phyloP scores from a whole-genome alignment of 2,113 vertebrate genomes.

The Coptodon rendalli region DNA sequence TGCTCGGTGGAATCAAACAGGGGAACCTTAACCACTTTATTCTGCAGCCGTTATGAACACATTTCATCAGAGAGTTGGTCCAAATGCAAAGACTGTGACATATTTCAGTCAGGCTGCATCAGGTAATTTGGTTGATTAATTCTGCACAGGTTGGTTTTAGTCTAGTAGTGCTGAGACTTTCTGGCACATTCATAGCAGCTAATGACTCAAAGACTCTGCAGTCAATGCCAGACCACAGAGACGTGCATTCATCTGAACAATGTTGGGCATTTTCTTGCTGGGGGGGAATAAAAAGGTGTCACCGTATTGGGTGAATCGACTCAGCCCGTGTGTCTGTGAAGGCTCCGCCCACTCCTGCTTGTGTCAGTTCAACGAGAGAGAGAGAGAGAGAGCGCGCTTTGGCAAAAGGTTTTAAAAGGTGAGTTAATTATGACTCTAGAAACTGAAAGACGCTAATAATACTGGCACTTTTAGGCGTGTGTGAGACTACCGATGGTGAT shows the following conservation, averaged over 20 bases:
- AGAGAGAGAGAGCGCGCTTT: fast-evolving
- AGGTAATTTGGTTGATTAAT: neutral
- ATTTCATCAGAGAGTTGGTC: neutral
- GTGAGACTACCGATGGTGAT: neutral
- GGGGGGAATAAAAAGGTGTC: neutral
- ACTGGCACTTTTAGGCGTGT: neutral
- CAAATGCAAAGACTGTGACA: neutral
- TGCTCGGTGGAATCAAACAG: neutral
- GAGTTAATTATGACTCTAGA: neutral
- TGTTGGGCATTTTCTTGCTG: neutral
- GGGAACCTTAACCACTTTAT: fast-evolving
- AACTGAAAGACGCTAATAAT: neutral
- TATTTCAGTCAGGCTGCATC: neutral
- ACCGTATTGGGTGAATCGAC: neutral
- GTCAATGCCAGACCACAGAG: neutral
- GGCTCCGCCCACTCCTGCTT: neutral
- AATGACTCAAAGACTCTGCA: neutral
- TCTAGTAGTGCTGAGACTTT: neutral
- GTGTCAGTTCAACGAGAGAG: fast-evolving
- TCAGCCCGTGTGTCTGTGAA: neutral
- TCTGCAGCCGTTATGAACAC: neutral
- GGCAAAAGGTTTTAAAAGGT: neutral
- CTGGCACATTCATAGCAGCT: fast-evolving
- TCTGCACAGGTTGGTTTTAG: neutral
- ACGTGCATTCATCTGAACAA: neutral